Base-by-base conservation (phyloP, 2,113 vertebrate genomes). In the Proterorhinus semilunaris region DNA sequence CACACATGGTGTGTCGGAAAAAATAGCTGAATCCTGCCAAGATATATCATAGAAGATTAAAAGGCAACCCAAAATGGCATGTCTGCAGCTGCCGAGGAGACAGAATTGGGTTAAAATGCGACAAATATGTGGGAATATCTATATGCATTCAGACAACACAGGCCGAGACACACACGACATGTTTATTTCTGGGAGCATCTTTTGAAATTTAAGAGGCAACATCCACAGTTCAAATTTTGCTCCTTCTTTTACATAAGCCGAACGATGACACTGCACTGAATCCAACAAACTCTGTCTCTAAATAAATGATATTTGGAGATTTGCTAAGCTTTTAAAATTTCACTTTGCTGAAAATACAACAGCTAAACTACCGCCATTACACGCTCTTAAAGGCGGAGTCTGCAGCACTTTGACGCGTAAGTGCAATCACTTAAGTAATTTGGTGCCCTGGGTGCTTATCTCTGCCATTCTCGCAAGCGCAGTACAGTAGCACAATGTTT, bases 401-500 rank as follows among this genome's bases (percentile, higher is more conserved):
- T 83, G 76, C 82, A 68, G 59, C 69, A 72, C 67, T 88, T 71
- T 83, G 82, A 89, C 81, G 83, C 85, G 74, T 80, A 88, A 88
- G 85, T 83, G 87, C 80, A 83, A 36, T 84, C 82, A 83, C 71
- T 88, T 88, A 79, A 79, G 81, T 76, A 75, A 81, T 89, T 81
- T 83, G 67, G 50, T 65, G 74, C 69, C 75, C 75, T 72, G 62
- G 83, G 87, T 78, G 66, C 83, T 85, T 84, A 78, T 72, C 65
- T 79, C 76, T 69, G 74, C 69, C 79, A 79, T 88, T 74, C 78
- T 77, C 77, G 80, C 77, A 76, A 87, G 80, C 47, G 45, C 62
- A 9, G 17, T 65, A 43, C 58, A 10, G 43, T n/a, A 13, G n/a
- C 57, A 78, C 76, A 74, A 72, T 13, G 65, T 61, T 17, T 44